These are phyloP conservation scores for Harmothoe impar DNA, from an alignment of 2,888 invertebrate species.

Conservation along the genomic window DNA sequence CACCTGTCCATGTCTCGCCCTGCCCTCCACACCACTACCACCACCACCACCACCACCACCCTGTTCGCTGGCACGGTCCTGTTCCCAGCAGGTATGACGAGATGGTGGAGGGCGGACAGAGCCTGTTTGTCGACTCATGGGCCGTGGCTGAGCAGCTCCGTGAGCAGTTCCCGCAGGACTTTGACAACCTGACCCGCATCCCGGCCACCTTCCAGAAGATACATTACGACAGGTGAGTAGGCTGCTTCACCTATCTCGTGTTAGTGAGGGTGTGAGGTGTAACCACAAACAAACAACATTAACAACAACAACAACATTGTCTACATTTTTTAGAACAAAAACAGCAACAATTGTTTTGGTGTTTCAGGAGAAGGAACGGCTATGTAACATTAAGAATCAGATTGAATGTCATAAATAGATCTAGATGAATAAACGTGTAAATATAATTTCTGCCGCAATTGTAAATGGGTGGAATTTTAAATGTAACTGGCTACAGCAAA, in stretches of 20 bases:
- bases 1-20: background rate
- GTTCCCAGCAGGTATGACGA: conserved; percentile 75
- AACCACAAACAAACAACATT: too few relatives aligned
- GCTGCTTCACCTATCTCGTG: background rate
- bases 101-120: conserved; percentile 79
- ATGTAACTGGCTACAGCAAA: too few relatives aligned
- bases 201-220: conserved; percentile 81
- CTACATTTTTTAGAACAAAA: too few relatives aligned
- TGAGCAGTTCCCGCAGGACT: conserved; percentile 73
- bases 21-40: background rate
- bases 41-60: background rate
- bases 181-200: conserved; percentile 74
- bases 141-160: conserved; percentile 76
- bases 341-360: too few relatives aligned
- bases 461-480: too few relatives aligned
- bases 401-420: too few relatives aligned
- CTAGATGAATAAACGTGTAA: too few relatives aligned
- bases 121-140: conserved; percentile 76
- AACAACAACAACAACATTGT: too few relatives aligned
- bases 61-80: background rate
- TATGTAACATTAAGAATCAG: too few relatives aligned
- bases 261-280: background rate
- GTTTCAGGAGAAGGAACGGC: too few relatives aligned
- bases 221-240: conserved; percentile 74
- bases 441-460: too few relatives aligned